A percentile compares a stretch with the other conserved stretches of the same genome.
These are phyloP conservation scores for Ichneumon xanthorius DNA, from an alignment of 2,888 invertebrate species.

Conservation along the genomic window DNA sequence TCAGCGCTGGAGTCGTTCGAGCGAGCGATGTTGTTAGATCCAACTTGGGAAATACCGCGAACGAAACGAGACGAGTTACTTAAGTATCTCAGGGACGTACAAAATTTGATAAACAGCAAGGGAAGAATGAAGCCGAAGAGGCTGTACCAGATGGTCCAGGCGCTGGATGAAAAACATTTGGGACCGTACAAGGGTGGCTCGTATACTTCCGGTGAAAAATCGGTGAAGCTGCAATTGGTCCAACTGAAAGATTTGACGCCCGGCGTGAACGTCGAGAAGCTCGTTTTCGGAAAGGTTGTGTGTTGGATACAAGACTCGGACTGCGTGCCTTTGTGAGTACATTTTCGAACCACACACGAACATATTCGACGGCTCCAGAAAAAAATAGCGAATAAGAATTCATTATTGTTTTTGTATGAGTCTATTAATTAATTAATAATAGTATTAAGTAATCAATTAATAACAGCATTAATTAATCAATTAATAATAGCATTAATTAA, in stretches of 20 bases:
- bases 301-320: slow-evolving; percentile 92
- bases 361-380: background rate
- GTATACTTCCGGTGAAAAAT: slow-evolving; percentile 85
- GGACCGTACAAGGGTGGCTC: slow-evolving; percentile 89
- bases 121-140: slow-evolving; percentile 92
- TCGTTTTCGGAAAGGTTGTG: slow-evolving; percentile 92
- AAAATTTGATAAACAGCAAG: slow-evolving; percentile 88
- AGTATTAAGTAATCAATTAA: background rate
- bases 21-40: slow-evolving; percentile 90
- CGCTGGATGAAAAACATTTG: slow-evolving; percentile 89
- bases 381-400: background rate
- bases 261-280: slow-evolving; percentile 89
- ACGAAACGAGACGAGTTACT: slow-evolving; percentile 88
- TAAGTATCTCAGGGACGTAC: slow-evolving; percentile 88
- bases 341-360: slow-evolving; percentile 21
- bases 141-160: slow-evolving; percentile 89
- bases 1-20: slow-evolving; percentile 90
- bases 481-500: too few species aligned
- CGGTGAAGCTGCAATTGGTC: slow-evolving; percentile 85
- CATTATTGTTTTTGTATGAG: background rate
- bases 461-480: background rate
- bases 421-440: too few species aligned
- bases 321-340: slow-evolving; percentile 92
- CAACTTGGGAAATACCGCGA: slow-evolving; percentile 90
- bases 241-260: slow-evolving; percentile 86